phyloP scores from a whole-genome alignment of 2,888 invertebrate genomes.

The Drosophila anceps region DNA sequence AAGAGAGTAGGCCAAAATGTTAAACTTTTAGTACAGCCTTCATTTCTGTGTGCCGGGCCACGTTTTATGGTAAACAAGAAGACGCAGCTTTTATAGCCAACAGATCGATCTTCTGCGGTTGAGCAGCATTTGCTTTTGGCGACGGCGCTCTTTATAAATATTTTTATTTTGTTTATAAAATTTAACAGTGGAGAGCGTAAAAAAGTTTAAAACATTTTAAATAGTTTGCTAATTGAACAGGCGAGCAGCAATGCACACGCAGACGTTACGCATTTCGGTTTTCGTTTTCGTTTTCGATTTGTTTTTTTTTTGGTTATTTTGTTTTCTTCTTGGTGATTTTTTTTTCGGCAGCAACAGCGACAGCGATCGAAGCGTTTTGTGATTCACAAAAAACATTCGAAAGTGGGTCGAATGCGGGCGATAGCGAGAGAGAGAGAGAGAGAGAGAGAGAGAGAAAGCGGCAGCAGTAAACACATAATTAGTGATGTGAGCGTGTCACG shows the following conservation, averaged over 20 bases:
- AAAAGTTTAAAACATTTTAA: constrained; percentile 84
- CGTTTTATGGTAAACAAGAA: constrained; percentile 54
- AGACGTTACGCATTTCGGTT: constrained; percentile 30
- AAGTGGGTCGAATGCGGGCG: constrained; percentile 48
- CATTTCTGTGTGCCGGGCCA: constrained; percentile 53
- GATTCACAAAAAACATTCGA: constrained; percentile 16
- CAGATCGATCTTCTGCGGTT: constrained; percentile 7
- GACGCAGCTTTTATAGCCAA: constrained; percentile 43
- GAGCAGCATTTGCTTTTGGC: constrained; percentile 3
- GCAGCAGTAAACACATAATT: neutral
- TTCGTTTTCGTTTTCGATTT: constrained; percentile 5
- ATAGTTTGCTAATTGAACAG: constrained; percentile 83
- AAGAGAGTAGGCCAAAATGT: neutral
- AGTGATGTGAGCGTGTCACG: constrained; percentile 6
- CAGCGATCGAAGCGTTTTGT: constrained; percentile 35
- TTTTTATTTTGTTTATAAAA: constrained; percentile 77
- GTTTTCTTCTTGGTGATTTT: constrained; percentile 11
- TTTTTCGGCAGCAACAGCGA: constrained; percentile 52
- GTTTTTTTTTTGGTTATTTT: neutral
- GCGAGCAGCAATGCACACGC: constrained; percentile 53
- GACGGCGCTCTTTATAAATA: constrained; percentile 44
- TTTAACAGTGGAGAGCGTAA: constrained; percentile 65
- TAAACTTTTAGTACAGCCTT: constrained; percentile 8
- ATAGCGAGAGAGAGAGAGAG: neutral
- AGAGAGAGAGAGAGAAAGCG: neutral